A percentile compares a stretch with the other conserved stretches of the same genome.
phyloP scores from a whole-genome alignment of 1,140 invertebrate species.

The Rhynchophorus ferrugineus region DNA sequence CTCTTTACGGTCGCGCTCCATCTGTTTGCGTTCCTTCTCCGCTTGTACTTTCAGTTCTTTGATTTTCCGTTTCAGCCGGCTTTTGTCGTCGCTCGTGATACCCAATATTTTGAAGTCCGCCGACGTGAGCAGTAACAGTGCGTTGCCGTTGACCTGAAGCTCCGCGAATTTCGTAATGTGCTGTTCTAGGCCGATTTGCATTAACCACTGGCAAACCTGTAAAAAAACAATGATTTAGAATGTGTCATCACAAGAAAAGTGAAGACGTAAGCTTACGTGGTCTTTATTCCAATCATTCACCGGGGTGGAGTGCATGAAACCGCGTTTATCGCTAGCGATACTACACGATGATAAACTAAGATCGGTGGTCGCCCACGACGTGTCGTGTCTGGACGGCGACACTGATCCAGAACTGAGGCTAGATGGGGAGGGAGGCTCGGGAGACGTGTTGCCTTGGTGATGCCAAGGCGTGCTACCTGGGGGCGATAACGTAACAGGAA shows the following conservation, averaged over 20 bases:
- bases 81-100: conserved; percentile 71
- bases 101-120: conserved; percentile 82
- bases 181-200: conserved; percentile 71
- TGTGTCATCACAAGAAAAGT: background rate
- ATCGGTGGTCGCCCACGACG: conserved; percentile 43
- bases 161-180: conserved; percentile 78
- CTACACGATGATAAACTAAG: conserved; percentile 48
- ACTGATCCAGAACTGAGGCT: conserved; percentile 55
- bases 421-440: conserved; percentile 52
- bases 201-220: conserved; percentile 81
- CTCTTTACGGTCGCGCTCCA: conserved; percentile 68
- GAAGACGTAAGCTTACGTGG: conserved; percentile 51
- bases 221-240: conserved; percentile 9
- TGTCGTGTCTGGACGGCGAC: conserved; percentile 39
- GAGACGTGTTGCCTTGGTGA: conserved; percentile 40
- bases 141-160: conserved; percentile 73
- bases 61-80: conserved; percentile 76
- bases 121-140: conserved; percentile 75
- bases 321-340: conserved; percentile 57
- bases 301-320: conserved; percentile 60
- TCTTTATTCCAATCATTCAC: conserved; percentile 81
- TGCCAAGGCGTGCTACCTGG: conserved; percentile 51
- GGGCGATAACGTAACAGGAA: conserved; percentile 49
- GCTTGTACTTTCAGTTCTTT: conserved; percentile 74
- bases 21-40: conserved; percentile 69